Base-by-base conservation (phyloP, 2,888 invertebrate genomes). In the Anorthoa munda region DNA sequence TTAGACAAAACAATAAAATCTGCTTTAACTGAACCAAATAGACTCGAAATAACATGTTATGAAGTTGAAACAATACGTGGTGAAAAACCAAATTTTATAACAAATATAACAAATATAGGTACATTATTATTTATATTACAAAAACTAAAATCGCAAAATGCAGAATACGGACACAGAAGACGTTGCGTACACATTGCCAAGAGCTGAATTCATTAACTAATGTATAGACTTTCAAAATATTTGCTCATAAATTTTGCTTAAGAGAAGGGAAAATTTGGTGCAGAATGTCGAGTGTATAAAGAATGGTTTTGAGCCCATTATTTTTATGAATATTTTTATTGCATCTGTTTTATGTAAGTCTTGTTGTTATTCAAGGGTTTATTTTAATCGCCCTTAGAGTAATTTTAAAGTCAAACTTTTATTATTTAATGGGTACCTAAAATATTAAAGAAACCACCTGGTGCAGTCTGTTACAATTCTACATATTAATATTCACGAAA, bases 121-220 rank as follows among this genome's bases (percentile, higher is more conserved):
- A 12, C 11, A 13, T 21, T 2, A 2, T n/a, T 5, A 13, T 18
- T n/a, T 48, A 9, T 46, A 15, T 45, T 15, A 45, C 9, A 50
- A 53, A 61, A 61, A 74, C 58, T 72, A n/a, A 65, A 68, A 70
- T 46, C 9, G 50, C 45, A 53, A 18, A n/a, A 0, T 7, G 5
- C 90, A 90, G 94, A 95, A 95, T 95, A 95, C 64, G 92, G 86
- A 77, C 73, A 66, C 83, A 13, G 77, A 89, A 93, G 91, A 93
- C 86, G 89, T 89, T 92, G 88, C 91, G 92, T 92, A 94, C 89
- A 93, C 93, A 92, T 88, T 90, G 90, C 90, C 91, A 92, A 91
- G 92, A 92, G 92, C 94, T 95, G 95, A 95, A 95, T 95, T 95
- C 95, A 96, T 96, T 96, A 96, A 95, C 95, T 95, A 95, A 96